A percentile compares a stretch with the other conserved stretches of the same genome.
Evolutionary conservation across 2,797 vertebrate genomes (phyloP).

Genomic region (Podarcis lilfordi): DNA sequence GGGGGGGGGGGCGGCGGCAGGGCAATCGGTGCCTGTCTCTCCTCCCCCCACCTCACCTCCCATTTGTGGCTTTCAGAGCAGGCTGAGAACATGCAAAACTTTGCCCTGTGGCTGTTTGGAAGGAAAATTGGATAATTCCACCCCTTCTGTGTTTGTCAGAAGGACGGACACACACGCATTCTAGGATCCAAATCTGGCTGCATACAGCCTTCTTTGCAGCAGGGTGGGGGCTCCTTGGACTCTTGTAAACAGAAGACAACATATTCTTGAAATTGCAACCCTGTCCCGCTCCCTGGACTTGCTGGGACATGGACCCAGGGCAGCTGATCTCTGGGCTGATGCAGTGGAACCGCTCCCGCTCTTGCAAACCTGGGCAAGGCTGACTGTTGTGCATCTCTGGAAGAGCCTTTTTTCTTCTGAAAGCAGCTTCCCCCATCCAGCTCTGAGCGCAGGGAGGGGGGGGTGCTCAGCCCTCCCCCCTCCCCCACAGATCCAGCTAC

Average conservation of each 20-base stretch:
- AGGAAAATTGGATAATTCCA: not conserved
- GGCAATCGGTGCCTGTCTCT: not conserved
- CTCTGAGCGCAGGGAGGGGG: not conserved
- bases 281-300: not conserved
- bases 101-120: not conserved
- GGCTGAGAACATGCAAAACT: too few species aligned
- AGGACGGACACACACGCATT: too few species aligned
- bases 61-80: not conserved
- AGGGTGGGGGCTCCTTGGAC: not conserved
- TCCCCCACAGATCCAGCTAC: conserved; percentile 49
- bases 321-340: not conserved
- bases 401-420: not conserved
- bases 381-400: not conserved
- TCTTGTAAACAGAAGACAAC: not conserved
- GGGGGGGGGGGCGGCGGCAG: too few species aligned
- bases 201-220: not conserved
- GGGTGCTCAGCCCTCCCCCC: not conserved
- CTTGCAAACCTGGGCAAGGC: not conserved
- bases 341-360: too few species aligned
- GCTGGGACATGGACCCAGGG: not conserved
- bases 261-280: too few species aligned
- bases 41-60: not conserved
- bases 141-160: not conserved
- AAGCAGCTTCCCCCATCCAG: too few species aligned
- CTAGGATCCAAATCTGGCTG: too few species aligned